Percentiles rank a stretch among this genome's conserved stretches.
Conservation (phyloP, 2,113 vertebrate species). For the Manacus vitellinus region DNA sequence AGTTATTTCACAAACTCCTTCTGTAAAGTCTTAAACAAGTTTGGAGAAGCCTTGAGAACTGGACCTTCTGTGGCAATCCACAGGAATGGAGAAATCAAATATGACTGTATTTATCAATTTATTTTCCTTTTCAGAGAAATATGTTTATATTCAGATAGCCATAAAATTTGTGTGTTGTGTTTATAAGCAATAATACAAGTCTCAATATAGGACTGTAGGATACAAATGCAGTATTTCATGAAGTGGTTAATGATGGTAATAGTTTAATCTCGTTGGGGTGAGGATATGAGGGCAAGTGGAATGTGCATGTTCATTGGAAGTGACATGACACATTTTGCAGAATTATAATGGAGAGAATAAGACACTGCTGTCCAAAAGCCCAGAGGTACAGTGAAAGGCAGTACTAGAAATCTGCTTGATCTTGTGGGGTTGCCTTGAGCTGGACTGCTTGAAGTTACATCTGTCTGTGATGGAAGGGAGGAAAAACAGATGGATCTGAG, state of each 20-base stretch:
- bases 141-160: not conserved
- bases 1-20: not conserved
- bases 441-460: not conserved
- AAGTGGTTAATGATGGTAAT: not conserved
- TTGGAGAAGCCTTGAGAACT: not conserved
- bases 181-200: not conserved
- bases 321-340: not conserved
- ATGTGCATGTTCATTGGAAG: not conserved
- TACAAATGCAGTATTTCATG: not conserved
- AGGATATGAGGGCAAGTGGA: not conserved
- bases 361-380: not conserved
- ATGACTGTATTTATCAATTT: not conserved
- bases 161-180: not conserved
- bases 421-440: not conserved
- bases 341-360: not conserved
- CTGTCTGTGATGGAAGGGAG: not conserved
- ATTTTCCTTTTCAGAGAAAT: not conserved
- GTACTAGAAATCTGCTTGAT: not conserved
- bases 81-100: not conserved
- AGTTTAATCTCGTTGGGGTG: not conserved
- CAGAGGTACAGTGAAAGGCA: not conserved
- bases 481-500: not conserved
- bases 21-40: not conserved
- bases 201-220: not conserved
- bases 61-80: not conserved